Evolutionary conservation across 2,888 invertebrate species (phyloP).

Genomic region (Caenorhabditis macrosperma): DNA sequence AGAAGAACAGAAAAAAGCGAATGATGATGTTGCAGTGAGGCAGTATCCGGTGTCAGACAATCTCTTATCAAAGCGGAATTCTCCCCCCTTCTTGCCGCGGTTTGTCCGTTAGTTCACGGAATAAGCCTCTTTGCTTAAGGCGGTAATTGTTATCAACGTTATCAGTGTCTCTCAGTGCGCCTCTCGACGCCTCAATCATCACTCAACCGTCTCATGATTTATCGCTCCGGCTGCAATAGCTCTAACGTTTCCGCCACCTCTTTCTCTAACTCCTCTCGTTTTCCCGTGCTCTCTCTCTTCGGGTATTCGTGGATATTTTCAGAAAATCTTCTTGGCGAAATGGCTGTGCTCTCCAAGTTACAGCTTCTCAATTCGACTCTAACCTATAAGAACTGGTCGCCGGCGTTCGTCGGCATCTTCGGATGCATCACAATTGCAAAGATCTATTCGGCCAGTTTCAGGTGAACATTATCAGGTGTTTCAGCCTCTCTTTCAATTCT

Average conservation of each 20-base stretch:
- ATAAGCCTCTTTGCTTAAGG: slow-evolving; percentile 53
- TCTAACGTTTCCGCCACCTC: slow-evolving; percentile 10
- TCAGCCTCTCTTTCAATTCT: no score
- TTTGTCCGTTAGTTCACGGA: slow-evolving; percentile 28
- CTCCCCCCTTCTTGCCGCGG: not conserved
- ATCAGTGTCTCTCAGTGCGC: slow-evolving; percentile 6
- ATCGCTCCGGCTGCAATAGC: slow-evolving; percentile 22
- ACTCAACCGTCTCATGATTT: slow-evolving; percentile 45
- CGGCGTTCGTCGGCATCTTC: slow-evolving; percentile 62
- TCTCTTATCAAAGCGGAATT: slow-evolving; percentile 51
- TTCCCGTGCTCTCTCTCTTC: not conserved
- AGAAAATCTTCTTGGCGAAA: slow-evolving; percentile 18
- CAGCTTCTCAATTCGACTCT: slow-evolving; percentile 56
- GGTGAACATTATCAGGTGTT: not conserved
- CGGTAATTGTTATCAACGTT: slow-evolving; percentile 55
- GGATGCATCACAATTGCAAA: slow-evolving; percentile 59
- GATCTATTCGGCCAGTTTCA: slow-evolving; percentile 30
- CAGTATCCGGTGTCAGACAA: slow-evolving; percentile 41
- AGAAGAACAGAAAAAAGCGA: not conserved
- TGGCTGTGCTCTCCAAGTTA: slow-evolving; percentile 63
- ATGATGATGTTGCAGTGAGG: not conserved
- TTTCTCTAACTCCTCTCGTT: slow-evolving; percentile 4
- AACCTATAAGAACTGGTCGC: slow-evolving; percentile 62
- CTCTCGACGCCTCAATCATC: slow-evolving; percentile 38
- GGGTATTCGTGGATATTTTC: not conserved